phyloP scores from a whole-genome alignment of 2,888 invertebrate species.

The Drosophila nr. fundita region DNA sequence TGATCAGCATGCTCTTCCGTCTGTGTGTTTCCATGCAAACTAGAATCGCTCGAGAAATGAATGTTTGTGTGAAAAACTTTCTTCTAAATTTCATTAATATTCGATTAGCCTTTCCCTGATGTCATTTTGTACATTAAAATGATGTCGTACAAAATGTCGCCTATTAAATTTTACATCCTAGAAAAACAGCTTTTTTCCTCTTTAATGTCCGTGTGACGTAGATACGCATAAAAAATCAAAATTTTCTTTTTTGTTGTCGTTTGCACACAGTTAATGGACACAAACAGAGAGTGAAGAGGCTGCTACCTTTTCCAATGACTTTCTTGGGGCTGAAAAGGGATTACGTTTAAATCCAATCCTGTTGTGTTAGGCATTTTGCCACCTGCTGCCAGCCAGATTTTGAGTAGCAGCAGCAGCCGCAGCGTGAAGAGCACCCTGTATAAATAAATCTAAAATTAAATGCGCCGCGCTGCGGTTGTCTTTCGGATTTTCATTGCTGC shows the following conservation, averaged over 20 bases:
- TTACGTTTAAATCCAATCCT: slow-evolving; percentile 7
- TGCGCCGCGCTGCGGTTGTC: slow-evolving; percentile 57
- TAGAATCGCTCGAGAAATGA: background rate
- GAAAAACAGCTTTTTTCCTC: background rate
- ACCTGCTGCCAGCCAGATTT: slow-evolving; percentile 22
- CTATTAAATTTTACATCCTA: background rate
- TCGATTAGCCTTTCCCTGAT: background rate
- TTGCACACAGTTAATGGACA: slow-evolving; percentile 8
- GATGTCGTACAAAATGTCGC: background rate
- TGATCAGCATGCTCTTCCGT: background rate
- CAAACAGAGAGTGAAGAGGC: background rate
- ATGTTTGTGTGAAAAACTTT: background rate
- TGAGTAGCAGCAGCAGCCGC: background rate
- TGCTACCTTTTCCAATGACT: background rate
- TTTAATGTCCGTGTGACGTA: background rate
- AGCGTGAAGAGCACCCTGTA: slow-evolving; percentile 61
- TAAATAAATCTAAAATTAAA: slow-evolving; percentile 75
- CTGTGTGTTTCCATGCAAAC: background rate
- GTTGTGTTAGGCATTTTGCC: slow-evolving; percentile 17
- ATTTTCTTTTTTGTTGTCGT: background rate
- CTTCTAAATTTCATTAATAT: background rate
- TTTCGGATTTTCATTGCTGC: slow-evolving; percentile 61
- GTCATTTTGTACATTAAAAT: background rate
- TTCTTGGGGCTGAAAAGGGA: background rate
- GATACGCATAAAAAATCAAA: background rate